Percentiles rank a stretch among this genome's conserved stretches.
phyloP scores from a whole-genome alignment of 2,113 vertebrate genomes.

The Cinclus cinclus region DNA sequence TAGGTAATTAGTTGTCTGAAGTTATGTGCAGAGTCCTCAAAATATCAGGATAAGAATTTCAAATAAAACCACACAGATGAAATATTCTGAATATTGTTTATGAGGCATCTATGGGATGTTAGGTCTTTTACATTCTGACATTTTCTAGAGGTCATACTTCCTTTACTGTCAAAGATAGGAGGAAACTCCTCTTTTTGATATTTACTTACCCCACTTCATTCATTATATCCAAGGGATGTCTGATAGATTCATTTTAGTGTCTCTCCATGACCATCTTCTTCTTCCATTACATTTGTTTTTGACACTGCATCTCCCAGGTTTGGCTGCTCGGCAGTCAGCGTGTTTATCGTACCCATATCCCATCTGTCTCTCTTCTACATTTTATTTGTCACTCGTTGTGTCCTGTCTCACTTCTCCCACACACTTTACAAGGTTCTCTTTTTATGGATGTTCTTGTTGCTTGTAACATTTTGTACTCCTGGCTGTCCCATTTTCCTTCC shows the following conservation, averaged over 20 bases:
- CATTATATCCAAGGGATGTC: neutral
- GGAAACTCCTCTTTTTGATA: neutral
- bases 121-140: neutral
- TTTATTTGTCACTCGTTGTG: neutral
- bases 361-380: neutral
- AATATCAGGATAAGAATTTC: neutral
- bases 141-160: neutral
- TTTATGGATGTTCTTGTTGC: neutral
- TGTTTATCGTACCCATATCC: neutral
- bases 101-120: neutral
- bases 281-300: neutral
- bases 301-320: neutral
- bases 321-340: neutral
- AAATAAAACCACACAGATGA: neutral
- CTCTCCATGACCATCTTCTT: neutral
- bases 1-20: neutral
- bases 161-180: neutral
- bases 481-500: neutral
- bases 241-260: neutral
- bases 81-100: neutral
- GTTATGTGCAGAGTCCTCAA: neutral
- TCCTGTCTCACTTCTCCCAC: neutral
- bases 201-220: neutral
- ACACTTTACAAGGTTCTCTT: neutral
- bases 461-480: neutral